These are phyloP conservation scores for Pogonomyrmex barbatus DNA, from an alignment of 1,140 invertebrate genomes.

Conservation along the genomic window DNA sequence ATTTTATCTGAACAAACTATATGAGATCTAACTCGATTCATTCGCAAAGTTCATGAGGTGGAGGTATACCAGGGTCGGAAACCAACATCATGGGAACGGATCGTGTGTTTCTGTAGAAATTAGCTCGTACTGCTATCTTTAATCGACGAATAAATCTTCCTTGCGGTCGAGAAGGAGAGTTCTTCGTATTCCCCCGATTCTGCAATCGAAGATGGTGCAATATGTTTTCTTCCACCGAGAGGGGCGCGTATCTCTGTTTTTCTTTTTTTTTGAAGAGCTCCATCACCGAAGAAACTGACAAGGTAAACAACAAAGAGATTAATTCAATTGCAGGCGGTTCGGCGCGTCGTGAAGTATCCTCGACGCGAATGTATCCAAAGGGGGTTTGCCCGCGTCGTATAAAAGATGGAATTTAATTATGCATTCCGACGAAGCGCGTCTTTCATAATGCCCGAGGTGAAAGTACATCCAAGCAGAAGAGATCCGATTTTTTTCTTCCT, in stretches of 20 bases:
- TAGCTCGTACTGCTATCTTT: constrained; percentile 64
- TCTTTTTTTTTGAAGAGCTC: neutral
- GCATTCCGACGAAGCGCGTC: constrained; percentile 33
- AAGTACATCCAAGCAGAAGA: constrained; percentile 28
- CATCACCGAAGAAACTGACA: neutral
- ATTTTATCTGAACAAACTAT: neutral
- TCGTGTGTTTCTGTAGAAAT: constrained; percentile 67
- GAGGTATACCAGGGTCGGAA: neutral
- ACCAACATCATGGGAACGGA: constrained; percentile 35
- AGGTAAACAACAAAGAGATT: constrained; percentile 37
- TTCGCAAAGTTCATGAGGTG: neutral
- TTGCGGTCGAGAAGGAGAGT: constrained; percentile 13
- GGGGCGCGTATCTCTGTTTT: constrained; percentile 29
- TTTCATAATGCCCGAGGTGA: constrained; percentile 35
- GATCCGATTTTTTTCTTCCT: constrained; percentile 34
- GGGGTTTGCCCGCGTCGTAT: constrained; percentile 16
- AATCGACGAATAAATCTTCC: constrained; percentile 74
- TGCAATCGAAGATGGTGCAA: constrained; percentile 68
- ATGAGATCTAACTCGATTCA: neutral
- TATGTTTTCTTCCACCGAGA: constrained; percentile 31
- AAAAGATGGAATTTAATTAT: constrained; percentile 54
- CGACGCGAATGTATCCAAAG: neutral
- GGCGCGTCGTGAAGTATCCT: constrained; percentile 10
- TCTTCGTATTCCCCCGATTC: constrained; percentile 8
- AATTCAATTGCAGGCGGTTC: constrained; percentile 55